Evolutionary conservation across 2,113 vertebrate species (phyloP), one percentile per base, ranked within the genome.

Genomic region (Herpetotheres cachinnans): DNA sequence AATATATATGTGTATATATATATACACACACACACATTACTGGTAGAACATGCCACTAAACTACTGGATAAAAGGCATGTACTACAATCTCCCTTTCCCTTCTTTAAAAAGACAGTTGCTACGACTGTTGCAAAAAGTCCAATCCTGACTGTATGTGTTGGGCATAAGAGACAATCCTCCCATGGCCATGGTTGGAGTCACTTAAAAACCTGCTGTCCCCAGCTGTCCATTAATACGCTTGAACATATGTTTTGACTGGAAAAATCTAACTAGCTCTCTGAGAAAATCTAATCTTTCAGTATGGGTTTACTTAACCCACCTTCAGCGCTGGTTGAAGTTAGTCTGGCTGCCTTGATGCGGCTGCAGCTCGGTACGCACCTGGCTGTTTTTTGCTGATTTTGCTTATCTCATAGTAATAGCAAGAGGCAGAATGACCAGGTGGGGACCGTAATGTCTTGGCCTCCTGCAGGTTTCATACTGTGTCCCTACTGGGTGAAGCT

Each of bases 351-450:
- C 22, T 70, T 58, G 36, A 32, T 6, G 1, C 2, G 10, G 44
- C 21, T 46, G 13, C 26, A 46, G 19, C 32, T 78, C 2, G 0
- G 4, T 46, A 11, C 0, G 1, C 30, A 19, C 4, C 30, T 61
- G 50, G 8, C 30, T 66, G 9, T 0, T 27, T 79, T 82, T 89
- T 86, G 44, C 36, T 40, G 36, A 14, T 54, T 70, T 76, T 84
- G 16, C 18, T 58, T 42, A 21, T 62, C 11, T 7, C 14, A 1
- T 52, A 38, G 11, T 62, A 78, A 29, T n/a, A 38, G 7, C 18
- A 52, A 71, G 22, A 80, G 13, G 29, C 56, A 76, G 62, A 77
- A 56, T 42, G 12, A 30, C 26, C 7, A 24, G 16, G 3, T 76
- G 30, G 21, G 16, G 26, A 47, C 17, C 42, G 26, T 52, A 29